A percentile compares a stretch with the other conserved stretches of the same genome.
Conservation (phyloP, 1,140 invertebrate genomes). For the Cotesia vestalis region DNA sequence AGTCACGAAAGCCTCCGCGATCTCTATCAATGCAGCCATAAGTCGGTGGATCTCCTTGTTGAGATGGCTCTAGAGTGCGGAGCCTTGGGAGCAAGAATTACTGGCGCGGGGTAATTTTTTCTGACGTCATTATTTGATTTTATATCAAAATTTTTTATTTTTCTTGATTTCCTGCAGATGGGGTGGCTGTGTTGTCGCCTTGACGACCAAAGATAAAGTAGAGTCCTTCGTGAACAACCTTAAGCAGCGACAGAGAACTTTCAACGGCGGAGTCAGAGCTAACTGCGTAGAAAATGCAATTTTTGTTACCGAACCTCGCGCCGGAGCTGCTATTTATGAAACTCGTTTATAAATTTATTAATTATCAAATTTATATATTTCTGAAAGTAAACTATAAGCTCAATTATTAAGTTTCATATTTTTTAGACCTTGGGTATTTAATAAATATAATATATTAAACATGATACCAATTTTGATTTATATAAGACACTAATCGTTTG, state of each 20-base stretch:
- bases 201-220: conserved; percentile 75
- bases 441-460: no score
- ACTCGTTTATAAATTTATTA: no score
- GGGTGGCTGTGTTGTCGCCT: conserved; percentile 94
- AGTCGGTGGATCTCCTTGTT: conserved; percentile 86
- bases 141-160: conserved; percentile 11
- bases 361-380: no score
- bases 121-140: conserved; percentile 23
- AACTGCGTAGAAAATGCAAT: neutral
- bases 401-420: no score
- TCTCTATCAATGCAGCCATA: conserved; percentile 94
- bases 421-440: no score
- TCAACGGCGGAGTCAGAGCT: neutral
- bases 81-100: conserved; percentile 86
- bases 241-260: conserved; percentile 70
- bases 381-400: no score
- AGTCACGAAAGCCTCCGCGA: conserved; percentile 88
- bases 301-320: neutral
- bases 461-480: no score
- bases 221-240: conserved; percentile 76
- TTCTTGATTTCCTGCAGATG: conserved; percentile 71
- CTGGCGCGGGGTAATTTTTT: conserved; percentile 83
- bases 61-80: conserved; percentile 76
- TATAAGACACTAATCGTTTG: no score
- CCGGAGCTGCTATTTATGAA: neutral